Conservation (phyloP, 2,888 invertebrate species). For the Drosophila robusta region DNA sequence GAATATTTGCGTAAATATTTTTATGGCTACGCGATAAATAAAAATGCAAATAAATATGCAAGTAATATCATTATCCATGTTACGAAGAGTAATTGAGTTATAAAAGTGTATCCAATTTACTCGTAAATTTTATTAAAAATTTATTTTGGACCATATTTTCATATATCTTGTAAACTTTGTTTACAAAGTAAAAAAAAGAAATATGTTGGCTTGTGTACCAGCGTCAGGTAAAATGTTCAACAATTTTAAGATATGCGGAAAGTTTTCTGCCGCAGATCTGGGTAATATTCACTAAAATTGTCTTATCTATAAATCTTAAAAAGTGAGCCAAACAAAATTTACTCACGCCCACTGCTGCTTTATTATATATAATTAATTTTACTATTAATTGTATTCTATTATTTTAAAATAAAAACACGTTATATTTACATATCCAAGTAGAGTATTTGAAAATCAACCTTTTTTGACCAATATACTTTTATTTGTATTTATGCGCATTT, state of each 20-base stretch:
- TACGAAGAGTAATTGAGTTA: neutral
- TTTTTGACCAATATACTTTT: neutral
- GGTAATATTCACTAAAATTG: no score
- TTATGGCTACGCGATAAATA: neutral
- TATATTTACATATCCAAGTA: neutral
- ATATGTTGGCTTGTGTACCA: neutral
- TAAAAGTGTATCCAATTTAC: neutral
- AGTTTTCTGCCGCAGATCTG: no score
- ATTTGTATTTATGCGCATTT: constrained; percentile 18
- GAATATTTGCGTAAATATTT: constrained; percentile 17
- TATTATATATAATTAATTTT: no score
- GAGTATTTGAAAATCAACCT: neutral
- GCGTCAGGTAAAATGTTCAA: neutral
- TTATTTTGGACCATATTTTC: neutral
- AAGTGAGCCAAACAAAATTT: no score
- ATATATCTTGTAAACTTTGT: neutral
- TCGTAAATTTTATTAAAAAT: neutral
- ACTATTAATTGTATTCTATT: no score
- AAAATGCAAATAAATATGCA: constrained; percentile 5
- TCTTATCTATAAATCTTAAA: no score
- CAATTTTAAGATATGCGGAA: no score
- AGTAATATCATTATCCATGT: constrained; percentile 1
- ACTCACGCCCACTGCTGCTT: no score
- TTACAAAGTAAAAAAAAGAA: no score
- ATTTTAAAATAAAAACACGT: neutral